Evolutionary conservation across 1,140 invertebrate genomes (phyloP), one percentile per base, ranked within the genome.

Genomic region (Dendrolimus kikuchii): DNA sequence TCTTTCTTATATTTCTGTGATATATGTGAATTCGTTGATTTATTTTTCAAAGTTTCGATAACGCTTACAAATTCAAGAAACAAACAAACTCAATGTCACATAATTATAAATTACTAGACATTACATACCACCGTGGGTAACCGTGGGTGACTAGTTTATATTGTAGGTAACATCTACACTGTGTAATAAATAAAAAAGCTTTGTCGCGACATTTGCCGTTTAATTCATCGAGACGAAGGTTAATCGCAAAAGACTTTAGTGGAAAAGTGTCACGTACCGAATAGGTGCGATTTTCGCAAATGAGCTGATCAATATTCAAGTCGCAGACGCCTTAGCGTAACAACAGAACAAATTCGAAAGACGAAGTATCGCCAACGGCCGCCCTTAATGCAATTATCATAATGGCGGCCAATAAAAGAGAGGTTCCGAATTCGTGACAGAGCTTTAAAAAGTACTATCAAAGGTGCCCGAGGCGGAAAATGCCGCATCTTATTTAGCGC

Each of bases 331-430:
- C 71, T 77, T 75, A 65, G 62, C 66, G 74, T 80, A 80, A 77
- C 76, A 82, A 82, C 77, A 76, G 75, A 77, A 80, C 80, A 78
- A 86, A 84, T 86, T 84, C 72, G 63, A 71, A 80, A 79, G 81
- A 82, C 77, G 73, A 71, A 83, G 74, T 81, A 83, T 83, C 80
- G 81, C 73, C 70, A 70, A 64, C 77, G 67, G 77, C 67, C 77
- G 68, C 63, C 76, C 80, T 79, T 83, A 86, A 86, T 76, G 76
- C 75, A 82, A 83, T 86, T 86, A 82, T 78, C 78, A 86, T 83
- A 86, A 83, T 86, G 79, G 77, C 77, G 72, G 74, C 82, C 78
- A 81, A 82, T 86, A 81, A 83, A 85, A 81, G 77, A 69, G 76
- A 75, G 74, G 67, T 81, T 77, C 71, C 55, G 65, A 81, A 80